A percentile compares a stretch with the other conserved stretches of the same genome.
phyloP scores from a whole-genome alignment of 2,888 invertebrate genomes.

The Eristalinus aeneus region DNA sequence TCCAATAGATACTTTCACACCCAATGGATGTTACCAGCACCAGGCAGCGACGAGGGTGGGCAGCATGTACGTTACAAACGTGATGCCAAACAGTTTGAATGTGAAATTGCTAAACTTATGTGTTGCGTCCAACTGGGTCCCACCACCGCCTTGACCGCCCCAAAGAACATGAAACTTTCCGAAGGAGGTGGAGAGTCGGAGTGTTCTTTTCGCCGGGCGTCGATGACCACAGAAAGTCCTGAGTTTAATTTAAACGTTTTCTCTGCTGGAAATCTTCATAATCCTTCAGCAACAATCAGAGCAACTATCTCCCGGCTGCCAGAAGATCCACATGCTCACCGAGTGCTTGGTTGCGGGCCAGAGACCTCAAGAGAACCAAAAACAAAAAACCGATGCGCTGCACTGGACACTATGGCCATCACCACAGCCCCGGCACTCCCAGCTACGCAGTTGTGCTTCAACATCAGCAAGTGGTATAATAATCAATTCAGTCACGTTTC shows the following conservation, averaged over 20 bases:
- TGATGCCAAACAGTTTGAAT: constrained; percentile 62
- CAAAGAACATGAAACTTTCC: constrained; percentile 50
- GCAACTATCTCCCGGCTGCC: constrained; percentile 28
- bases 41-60: not conserved
- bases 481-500: constrained; percentile 69
- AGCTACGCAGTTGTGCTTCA: constrained; percentile 61
- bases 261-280: constrained; percentile 69
- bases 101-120: constrained; percentile 64
- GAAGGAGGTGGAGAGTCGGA: not conserved
- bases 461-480: constrained; percentile 68
- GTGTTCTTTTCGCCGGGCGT: not conserved
- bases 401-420: constrained; percentile 25
- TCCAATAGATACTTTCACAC: constrained; percentile 63
- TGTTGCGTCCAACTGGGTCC: constrained; percentile 51
- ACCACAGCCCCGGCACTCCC: constrained; percentile 20
- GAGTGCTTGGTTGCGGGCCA: not conserved
- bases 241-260: constrained; percentile 69
- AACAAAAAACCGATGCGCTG: constrained; percentile 30
- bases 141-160: constrained; percentile 3
- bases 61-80: constrained; percentile 47
- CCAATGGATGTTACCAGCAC: constrained; percentile 18
- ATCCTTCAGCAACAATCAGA: constrained; percentile 64
- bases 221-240: constrained; percentile 45
- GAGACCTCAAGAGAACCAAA: constrained; percentile 1
- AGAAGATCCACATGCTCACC: not conserved